A percentile compares a stretch with the other conserved stretches of the same genome.
Evolutionary conservation across 2,888 invertebrate species (phyloP).

Genomic region (Lordiphosa fenestrarum): DNA sequence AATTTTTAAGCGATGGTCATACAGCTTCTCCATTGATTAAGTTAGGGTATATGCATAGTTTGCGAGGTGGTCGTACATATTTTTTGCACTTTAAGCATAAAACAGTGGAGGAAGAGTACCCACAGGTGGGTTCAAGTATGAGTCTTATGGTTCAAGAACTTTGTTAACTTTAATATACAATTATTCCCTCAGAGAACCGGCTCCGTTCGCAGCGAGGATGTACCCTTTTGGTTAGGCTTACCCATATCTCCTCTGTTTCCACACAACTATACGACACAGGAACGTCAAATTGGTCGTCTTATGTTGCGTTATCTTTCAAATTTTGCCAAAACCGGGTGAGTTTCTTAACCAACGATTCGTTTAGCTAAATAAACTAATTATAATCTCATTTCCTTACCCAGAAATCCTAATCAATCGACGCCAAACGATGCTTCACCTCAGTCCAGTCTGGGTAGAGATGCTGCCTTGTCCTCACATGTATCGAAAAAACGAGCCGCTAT

Average conservation of each 20-base stretch:
- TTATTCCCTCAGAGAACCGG: constrained; percentile 84
- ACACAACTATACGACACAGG: constrained; percentile 90
- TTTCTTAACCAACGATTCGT: constrained; percentile 30
- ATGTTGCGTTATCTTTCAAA: constrained; percentile 93
- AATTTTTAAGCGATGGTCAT: constrained; percentile 94
- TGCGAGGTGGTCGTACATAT: constrained; percentile 89
- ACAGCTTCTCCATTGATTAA: constrained; percentile 92
- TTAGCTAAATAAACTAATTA: not conserved
- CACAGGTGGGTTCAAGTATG: constrained; percentile 82
- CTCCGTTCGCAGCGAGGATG: constrained; percentile 92
- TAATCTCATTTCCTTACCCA: constrained; percentile 20
- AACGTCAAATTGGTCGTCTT: constrained; percentile 88
- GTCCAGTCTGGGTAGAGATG: constrained; percentile 14
- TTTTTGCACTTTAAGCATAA: constrained; percentile 94
- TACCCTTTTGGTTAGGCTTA: constrained; percentile 91
- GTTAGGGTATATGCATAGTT: constrained; percentile 89
- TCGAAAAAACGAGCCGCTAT: constrained; percentile 51
- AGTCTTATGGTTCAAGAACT: no score
- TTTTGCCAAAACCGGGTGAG: constrained; percentile 92
- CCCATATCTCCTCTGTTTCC: constrained; percentile 86
- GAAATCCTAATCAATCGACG: constrained; percentile 77
- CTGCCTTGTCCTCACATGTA: constrained; percentile 12
- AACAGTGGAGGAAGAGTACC: constrained; percentile 89
- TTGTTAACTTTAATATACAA: not conserved
- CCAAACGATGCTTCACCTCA: constrained; percentile 31